A percentile compares a stretch with the other conserved stretches of the same genome.
phyloP scores from a whole-genome alignment of 1,140 invertebrate genomes.

The Pseudachorutes palmiensis region DNA sequence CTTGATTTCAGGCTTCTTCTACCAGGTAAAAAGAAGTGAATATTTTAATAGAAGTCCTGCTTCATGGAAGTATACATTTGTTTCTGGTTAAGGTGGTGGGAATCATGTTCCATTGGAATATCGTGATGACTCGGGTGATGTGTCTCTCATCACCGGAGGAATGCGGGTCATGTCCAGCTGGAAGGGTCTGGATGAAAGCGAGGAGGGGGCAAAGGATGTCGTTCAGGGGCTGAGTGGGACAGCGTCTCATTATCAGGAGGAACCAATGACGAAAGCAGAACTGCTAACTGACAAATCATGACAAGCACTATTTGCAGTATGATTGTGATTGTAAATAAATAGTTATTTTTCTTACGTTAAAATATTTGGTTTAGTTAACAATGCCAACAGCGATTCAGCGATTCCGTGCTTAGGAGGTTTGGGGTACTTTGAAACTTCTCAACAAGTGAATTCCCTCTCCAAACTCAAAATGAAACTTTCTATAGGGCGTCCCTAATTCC shows the following conservation, averaged over 20 bases:
- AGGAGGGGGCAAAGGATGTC: conserved; percentile 13
- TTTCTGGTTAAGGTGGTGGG: conserved; percentile 15
- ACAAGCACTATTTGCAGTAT: too few relatives aligned
- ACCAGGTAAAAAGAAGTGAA: conserved; percentile 8
- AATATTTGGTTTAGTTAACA: too few relatives aligned
- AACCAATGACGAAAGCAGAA: too few relatives aligned
- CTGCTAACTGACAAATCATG: too few relatives aligned
- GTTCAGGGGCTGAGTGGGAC: conserved; percentile 34
- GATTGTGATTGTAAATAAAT: neutral
- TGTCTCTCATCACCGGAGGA: conserved; percentile 30
- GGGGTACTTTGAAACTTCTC: too few relatives aligned
- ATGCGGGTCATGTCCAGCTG: conserved; percentile 25
- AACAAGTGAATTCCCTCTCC: too few relatives aligned
- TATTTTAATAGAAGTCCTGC: conserved; percentile 8
- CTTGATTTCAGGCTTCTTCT: conserved; percentile 22
- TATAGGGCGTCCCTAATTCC: too few relatives aligned
- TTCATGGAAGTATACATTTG: neutral
- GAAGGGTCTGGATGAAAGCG: conserved; percentile 26
- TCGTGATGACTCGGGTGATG: conserved; percentile 12
- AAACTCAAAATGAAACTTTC: too few relatives aligned
- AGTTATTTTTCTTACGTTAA: too few relatives aligned
- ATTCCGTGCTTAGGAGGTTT: too few relatives aligned
- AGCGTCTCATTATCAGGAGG: conserved; percentile 28
- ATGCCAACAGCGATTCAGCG: too few relatives aligned
- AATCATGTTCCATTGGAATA: conserved; percentile 13